Evolutionary conservation across 2,888 invertebrate genomes (phyloP), one percentile per base, ranked within the genome.

Genomic region (Drosophila merina): DNA sequence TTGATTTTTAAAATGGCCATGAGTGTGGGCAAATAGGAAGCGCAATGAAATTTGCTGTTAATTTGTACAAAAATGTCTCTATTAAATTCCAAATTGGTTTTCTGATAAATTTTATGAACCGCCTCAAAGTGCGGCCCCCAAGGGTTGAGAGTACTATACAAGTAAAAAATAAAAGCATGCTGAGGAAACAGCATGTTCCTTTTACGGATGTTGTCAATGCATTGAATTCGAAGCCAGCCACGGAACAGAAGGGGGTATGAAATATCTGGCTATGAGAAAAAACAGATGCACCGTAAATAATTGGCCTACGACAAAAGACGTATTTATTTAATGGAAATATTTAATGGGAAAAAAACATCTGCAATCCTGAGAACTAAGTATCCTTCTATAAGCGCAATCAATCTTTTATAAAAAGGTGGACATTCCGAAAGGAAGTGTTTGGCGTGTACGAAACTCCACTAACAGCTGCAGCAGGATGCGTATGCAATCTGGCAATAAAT

Each of bases 401-500:
- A n/a, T n/a, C 0, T 36, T 36, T n/a, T n/a, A n/a, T 36, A n/a
- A 36, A 36, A 36, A n/a, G n/a, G n/a, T 5, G n/a, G 12, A 36
- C 5, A 12, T n/a, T 12, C 12, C 5, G 36, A 36, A 33, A 2
- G 6, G 2, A 36, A 12, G 4, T 36, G n/a, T 36, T 6, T 6
- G 5, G 4, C 4, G 47, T 12, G 20, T 4, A 6, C 2, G 10
- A n/a, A 9, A 33, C 25, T 62, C 36, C 10, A 42, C 36, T 36
- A 56, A 56, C 70, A 59, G 49, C 49, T 60, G 40, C 44, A 38
- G 36, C 44, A 48, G 58, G 70, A 70, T 75, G 82, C 76, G 70
- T 84, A 74, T 71, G 74, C 77, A 85, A 79, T 82, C 86, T 76
- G 86, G 72, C 69, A 82, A 85, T 81, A 85, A 81, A 81, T 85